Evolutionary conservation across 2,113 vertebrate species (phyloP), one percentile per base, ranked within the genome.

Genomic region (Rhinopithecus roxellana): DNA sequence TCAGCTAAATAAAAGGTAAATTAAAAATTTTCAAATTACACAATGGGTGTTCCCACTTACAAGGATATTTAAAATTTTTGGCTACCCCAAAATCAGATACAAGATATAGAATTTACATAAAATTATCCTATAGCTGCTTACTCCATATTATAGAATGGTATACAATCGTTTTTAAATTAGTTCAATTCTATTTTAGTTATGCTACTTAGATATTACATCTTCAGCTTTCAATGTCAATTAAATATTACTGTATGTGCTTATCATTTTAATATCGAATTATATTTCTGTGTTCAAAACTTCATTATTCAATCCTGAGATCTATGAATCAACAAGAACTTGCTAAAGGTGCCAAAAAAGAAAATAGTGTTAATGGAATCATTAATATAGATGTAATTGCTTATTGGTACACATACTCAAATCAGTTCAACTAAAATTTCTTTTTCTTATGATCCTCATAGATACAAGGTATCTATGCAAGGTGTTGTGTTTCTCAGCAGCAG

Each of bases 251-350:
- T 89, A 59, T 95, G 17, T 86, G 43, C 67, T 61, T 95, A 82
- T 72, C 72, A 93, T 93, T 97, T 96, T 95, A 89, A 75, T 59
- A 48, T 87, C 79, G 89, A 96, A 85, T 97, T 97, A 96, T 83
- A 78, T 93, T 81, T 93, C 6, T n/a, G 52, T 69, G 43, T 84
- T 90, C 70, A 79, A 91, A 95, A 38, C 40, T 91, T 95, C 35
- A 79, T 70, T 97, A n/a, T 95, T 97, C 86, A 92, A 69, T 78
- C 77, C 78, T 93, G 78, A 91, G 88, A 90, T 92, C 59, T 85
- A 70, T 95, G 88, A 97, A 83, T 95, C n/a, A 96, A 67, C 18
- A 89, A 87, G 27, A 96, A 96, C 35, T 93, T 89, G 27, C 18
- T 52, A 93, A 80, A 7, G 78, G 30, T 92, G 27, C 74, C 82